Evolutionary conservation across 1,140 invertebrate species (phyloP), one percentile per base, ranked within the genome.

Genomic region (Hylyphantes graminicola): DNA sequence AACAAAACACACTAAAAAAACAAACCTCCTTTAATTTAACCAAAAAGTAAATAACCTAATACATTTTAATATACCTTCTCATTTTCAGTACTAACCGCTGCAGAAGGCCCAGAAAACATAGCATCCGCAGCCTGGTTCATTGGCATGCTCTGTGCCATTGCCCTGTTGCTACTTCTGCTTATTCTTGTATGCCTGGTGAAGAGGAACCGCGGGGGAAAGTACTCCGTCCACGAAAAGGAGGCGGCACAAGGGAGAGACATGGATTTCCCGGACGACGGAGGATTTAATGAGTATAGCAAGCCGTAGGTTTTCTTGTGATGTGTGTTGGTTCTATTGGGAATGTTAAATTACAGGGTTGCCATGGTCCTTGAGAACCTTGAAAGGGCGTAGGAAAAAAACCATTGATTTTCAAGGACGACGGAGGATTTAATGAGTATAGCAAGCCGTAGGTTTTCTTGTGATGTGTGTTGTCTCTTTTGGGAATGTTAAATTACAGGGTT

Each of bases 211-310:
- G 97, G 97, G 85, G 96, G 96, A 87, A 97, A 97, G 90, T 97
- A 98, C 90, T 96, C 96, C 82, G 97, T 98, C 50, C 96, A 98
- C 88, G 96, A 98, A 91, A 92, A 96, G 87, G 97, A 98, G 92
- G 93, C 96, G 81, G 94, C 95, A 51, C 96, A 97, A 89, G 97
- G 96, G 59, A 92, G 96, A 85, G 93, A 94, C 77, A 83, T 88
- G 12, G 96, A 98, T 91, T 95, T 96, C 90, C 95, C 97, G 67
- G 95, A 96, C 88, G 95, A 94, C 83, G 95, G 95, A 86, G 87
- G 87, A 61, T 98, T 98, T 92, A 95, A 96, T 88, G 97, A 98
- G 90, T 98, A 98, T 91, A 96, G 95, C 85, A 96, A 97, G 91
- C 96, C 96, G 94, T 95, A 91, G 92, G 93, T 85, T 17, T n/a